Evolutionary conservation across 2,888 invertebrate genomes (phyloP), one percentile per base, ranked within the genome.

Genomic region (Sepioteuthis lessoniana): DNA sequence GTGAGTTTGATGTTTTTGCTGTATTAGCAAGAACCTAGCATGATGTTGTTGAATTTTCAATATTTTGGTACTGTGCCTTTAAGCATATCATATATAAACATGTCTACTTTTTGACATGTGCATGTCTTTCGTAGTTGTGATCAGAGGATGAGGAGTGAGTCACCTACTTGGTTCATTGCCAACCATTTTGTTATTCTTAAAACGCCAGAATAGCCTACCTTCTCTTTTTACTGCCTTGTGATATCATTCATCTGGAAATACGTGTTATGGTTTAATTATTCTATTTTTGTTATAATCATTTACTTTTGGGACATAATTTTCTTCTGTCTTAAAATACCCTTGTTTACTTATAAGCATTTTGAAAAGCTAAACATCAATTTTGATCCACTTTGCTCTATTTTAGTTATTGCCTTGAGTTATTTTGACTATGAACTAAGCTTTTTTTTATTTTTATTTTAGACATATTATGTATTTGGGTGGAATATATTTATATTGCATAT

Each of bases 21-120:
- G 0, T 35, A 76, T 76, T 16, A 16, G 10, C 76, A 10, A 13
- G 76, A n/a, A 16, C 2, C 16, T 76, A n/a, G 31, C 31, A n/a
- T 31, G 7, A 31, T 10, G 31, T 31, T 76, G 76, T 35, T 76
- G n/a, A n/a, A 76, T 76, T 76, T 76, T 35, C 76, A 35, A 35
- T 76, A n/a, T 76, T 76, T 76, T 76, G n/a, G n/a, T 76, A 35
- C 4, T 76, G 16, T 76, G n/a, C 13, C 76, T 42, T n/a, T 35
- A n/a, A 76, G 76, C n/a, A n/a, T 76, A n/a, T n/a, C 76, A n/a
- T 76, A n/a, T 76, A n/a, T 76, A n/a, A n/a, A 35, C 76, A 76
- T 76, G 7, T 35, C n/a, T 76, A 35, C 25, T 13, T 76, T 13
- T 76, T 76, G n/a, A 76, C n/a, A 76, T 76, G 35, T 35, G n/a